These are phyloP conservation scores for Hormaphis cornu DNA, from an alignment of 1,140 invertebrate species.

Conservation along the genomic window DNA sequence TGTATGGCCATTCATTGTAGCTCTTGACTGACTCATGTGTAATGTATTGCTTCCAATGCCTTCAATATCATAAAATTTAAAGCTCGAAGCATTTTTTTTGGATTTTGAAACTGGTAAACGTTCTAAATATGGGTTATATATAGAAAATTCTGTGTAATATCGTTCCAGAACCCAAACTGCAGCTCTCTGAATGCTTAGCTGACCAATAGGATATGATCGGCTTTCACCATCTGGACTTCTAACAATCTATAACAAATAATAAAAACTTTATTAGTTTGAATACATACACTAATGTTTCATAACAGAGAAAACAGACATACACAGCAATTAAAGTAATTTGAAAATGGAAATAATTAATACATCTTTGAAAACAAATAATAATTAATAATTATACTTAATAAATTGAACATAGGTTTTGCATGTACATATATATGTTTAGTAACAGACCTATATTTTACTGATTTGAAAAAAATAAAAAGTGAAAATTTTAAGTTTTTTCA, in stretches of 20 bases:
- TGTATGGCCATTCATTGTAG: constrained; percentile 59
- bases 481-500: too few relatives aligned
- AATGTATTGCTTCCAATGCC: constrained; percentile 52
- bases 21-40: constrained; percentile 50
- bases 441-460: too few relatives aligned
- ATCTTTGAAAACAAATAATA: too few relatives aligned
- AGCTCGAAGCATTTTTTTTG: constrained; percentile 65
- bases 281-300: too few relatives aligned
- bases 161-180: constrained; percentile 87
- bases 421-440: too few relatives aligned
- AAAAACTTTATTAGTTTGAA: not conserved
- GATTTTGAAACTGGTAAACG: constrained; percentile 76
- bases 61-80: constrained; percentile 96
- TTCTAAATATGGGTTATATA: constrained; percentile 94
- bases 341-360: too few relatives aligned
- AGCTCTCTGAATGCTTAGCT: constrained; percentile 88
- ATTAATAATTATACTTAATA: too few relatives aligned
- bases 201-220: constrained; percentile 74
- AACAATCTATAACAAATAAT: constrained; percentile 50
- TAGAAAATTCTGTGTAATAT: constrained; percentile 92
- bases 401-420: too few relatives aligned
- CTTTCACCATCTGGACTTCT: constrained; percentile 89
- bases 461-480: too few relatives aligned
- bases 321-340: too few relatives aligned
- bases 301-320: too few relatives aligned